Evolutionary conservation across 2,113 vertebrate species (phyloP), one percentile per base, ranked within the genome.

Genomic region (Tiliqua scincoides): DNA sequence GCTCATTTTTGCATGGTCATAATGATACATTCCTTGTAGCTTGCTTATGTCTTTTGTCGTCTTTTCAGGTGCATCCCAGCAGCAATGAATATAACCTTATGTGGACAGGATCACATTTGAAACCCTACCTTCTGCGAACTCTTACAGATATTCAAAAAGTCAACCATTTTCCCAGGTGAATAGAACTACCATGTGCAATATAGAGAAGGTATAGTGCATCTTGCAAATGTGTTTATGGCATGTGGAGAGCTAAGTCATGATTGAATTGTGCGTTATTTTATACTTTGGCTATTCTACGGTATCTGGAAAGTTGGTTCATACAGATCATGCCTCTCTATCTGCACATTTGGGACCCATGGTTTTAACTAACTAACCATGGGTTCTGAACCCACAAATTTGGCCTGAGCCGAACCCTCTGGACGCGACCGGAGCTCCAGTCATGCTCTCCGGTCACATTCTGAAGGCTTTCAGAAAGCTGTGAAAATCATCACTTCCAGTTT

Each of bases 31-130:
- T 90, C 0, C 1, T 0, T 85, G 11, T 40, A 78, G 90, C 78
- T 72, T 4, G 87, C 48, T 88, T 79, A 32, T 74, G 10, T 15
- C 54, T 82, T 87, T 90, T 92, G 17, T 90, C 21, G 89, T 71
- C 23, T 74, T 67, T 14, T 73, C 87, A 99, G 99, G 98, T 98
- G 88, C 98, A 99, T 86, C 97, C 97, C 35, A 98, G 97, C 88
- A 99, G 98, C 92, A 98, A 95, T 0, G 97, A 99, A 93, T 99
- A 99, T 89, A 99, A 99, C 91, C 97, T 99, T n/a, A 98, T 99
- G 98, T 99, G 99, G 99, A 99, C 98, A 6, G 98, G 99, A 83
- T 98, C 98, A 83, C 98, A 99, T 95, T 95, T 99, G 93, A 99
- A 99, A 95, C 98, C 98, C 89, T 98, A 98, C 83, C 89, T 98